Conservation (phyloP, 2,888 invertebrate genomes). For the Microctonus aethiopoides region DNA sequence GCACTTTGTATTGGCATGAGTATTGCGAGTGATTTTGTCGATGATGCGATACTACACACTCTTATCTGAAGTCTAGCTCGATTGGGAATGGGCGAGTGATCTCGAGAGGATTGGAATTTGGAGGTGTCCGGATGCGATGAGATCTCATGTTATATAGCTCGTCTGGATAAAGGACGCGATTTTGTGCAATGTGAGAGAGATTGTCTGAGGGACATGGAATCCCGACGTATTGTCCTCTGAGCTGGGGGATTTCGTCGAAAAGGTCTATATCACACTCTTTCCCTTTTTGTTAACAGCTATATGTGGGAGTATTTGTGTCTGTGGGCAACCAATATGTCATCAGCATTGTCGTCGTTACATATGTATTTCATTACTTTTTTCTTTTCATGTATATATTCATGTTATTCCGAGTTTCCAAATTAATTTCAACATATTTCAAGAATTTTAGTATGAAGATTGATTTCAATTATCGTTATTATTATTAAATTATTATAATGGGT, state of each 20-base stretch:
- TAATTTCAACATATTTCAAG: neutral
- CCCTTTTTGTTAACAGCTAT: neutral
- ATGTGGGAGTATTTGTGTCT: neutral
- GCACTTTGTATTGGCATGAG: neutral
- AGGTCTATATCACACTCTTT: slow-evolving; percentile 7
- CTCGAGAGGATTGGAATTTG: slow-evolving; percentile 28
- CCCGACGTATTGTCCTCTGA: slow-evolving; percentile 26
- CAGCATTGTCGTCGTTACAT: neutral
- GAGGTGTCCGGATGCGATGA: slow-evolving; percentile 14
- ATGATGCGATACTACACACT: slow-evolving; percentile 16
- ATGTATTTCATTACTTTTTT: neutral
- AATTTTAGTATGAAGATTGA: too few species aligned
- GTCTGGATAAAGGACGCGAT: slow-evolving; percentile 27
- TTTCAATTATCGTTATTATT: too few species aligned
- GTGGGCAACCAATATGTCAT: neutral
- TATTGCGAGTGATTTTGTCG: slow-evolving; percentile 16
- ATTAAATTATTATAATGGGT: too few species aligned
- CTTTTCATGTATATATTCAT: neutral
- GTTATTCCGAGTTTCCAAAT: neutral
- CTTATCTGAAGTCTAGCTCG: slow-evolving; percentile 31
- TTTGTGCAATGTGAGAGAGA: slow-evolving; percentile 10
- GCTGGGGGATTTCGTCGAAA: slow-evolving; percentile 25
- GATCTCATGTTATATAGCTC: slow-evolving; percentile 26
- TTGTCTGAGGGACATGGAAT: slow-evolving; percentile 28
- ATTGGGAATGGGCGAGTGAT: slow-evolving; percentile 29